These are phyloP conservation scores for Spisula subtruncata DNA, from an alignment of 2,888 invertebrate species.

Conservation along the genomic window DNA sequence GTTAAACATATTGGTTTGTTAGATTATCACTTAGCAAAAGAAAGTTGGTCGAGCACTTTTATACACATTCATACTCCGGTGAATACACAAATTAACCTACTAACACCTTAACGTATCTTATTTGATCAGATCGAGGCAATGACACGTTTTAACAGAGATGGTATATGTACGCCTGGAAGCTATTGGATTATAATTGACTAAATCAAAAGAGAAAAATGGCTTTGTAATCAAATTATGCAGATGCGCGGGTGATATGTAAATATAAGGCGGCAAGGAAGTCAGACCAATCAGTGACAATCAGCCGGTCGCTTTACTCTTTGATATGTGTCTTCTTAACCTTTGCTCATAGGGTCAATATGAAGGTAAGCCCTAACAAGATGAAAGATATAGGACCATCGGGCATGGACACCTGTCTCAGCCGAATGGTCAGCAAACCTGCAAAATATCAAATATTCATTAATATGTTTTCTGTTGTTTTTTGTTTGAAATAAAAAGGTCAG, in stretches of 20 bases:
- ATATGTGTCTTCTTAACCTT: slow-evolving; percentile 29
- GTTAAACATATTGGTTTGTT: not conserved
- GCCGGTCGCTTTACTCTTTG: not conserved
- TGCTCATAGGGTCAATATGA: not conserved
- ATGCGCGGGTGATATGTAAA: slow-evolving; percentile 60
- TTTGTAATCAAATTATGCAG: slow-evolving; percentile 48
- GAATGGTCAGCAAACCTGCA: not conserved
- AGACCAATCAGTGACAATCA: not conserved
- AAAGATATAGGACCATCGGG: not conserved
- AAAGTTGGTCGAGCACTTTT: not conserved
- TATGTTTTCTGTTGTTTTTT: slow-evolving; percentile 11
- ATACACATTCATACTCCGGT: not conserved
- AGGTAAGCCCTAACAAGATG: not conserved
- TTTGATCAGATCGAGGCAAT: not conserved
- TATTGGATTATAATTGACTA: slow-evolving; percentile 19
- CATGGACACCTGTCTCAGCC: slow-evolving; percentile 32
- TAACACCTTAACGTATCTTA: not conserved
- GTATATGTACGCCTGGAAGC: slow-evolving; percentile 23
- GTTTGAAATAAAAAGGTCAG: not conserved
- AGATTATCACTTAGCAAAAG: not conserved
- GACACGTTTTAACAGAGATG: slow-evolving; percentile 2
- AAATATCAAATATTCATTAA: slow-evolving; percentile 41
- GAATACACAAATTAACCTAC: slow-evolving; percentile 1
- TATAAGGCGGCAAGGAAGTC: not conserved
- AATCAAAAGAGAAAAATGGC: slow-evolving; percentile 48